Base-by-base conservation (phyloP, 2,888 invertebrate genomes). In the Automeris io region DNA sequence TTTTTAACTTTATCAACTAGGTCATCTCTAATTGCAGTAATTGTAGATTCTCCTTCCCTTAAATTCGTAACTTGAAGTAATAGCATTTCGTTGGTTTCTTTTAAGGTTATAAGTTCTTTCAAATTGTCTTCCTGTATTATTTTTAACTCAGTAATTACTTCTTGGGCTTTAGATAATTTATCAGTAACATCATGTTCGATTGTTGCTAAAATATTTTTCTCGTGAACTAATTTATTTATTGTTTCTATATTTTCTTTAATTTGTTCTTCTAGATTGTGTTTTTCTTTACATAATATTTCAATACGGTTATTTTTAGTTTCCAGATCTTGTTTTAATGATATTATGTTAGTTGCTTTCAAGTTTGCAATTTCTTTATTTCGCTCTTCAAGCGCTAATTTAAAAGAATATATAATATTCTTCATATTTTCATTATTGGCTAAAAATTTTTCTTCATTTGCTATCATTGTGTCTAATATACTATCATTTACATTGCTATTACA, bases 351-450 rank as follows among this genome's bases (percentile, higher is more conserved):
- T 1, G 49, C 49, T 57, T 70, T 75, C 21, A 82, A 55, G 22
- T 50, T 45, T 19, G 59, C 51, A 33, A 78, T 70, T 60, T 83
- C 75, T 36, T 70, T 64, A 37, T 62, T 72, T 35, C 71, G 67
- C 2, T 42, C 52, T 24, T 70, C 59, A 21, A 86, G 45, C 7
- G 61, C 56, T 2, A 51, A 51, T 62, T 71, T 76, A 23, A 83
- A 64, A 2, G 66, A 69, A n/a, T 67, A 51, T 39, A 82, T 70
- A 18, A 85, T 66, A 42, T 79, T 79, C 52, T 55, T 70, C 36
- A 86, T 68, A 43, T 82, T 82, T 49, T 83, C 83, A 48, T 82
- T 80, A 46, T 76, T 83, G 8, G 76, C 66, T 34, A 78, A 62
- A 40, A 75, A 59, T 37, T 66, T 66, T 37, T 80, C 69, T 66